These are phyloP conservation scores for Melanaphis sacchari DNA, from an alignment of 1,140 invertebrate genomes.

Conservation along the genomic window DNA sequence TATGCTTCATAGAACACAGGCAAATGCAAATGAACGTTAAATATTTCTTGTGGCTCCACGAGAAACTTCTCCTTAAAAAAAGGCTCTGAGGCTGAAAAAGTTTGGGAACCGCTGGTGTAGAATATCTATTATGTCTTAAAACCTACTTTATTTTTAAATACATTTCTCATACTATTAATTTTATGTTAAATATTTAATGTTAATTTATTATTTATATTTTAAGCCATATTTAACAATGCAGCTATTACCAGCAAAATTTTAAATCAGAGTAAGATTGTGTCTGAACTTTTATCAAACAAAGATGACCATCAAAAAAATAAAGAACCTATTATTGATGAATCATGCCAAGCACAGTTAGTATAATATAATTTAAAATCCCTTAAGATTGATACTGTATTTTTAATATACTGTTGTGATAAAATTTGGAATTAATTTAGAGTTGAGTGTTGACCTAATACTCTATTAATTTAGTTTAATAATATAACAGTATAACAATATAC, in stretches of 20 bases:
- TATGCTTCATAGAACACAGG: too few species aligned
- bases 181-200: not conserved
- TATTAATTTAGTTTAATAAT: too few species aligned
- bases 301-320: not conserved
- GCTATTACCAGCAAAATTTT: not conserved
- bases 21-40: too few species aligned
- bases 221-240: not conserved
- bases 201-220: constrained; percentile 9
- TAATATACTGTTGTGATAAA: too few species aligned
- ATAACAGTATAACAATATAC: too few species aligned
- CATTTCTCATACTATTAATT: not conserved
- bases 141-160: not conserved
- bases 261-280: not conserved
- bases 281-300: not conserved
- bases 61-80: too few species aligned
- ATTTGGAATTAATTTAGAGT: too few species aligned
- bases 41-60: too few species aligned
- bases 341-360: not conserved
- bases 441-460: too few species aligned
- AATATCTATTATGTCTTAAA: not conserved
- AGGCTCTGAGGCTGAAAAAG: too few species aligned
- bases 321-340: not conserved
- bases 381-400: not conserved
- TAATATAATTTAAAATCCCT: not conserved
- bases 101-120: too few species aligned